A percentile compares a stretch with the other conserved stretches of the same genome.
Evolutionary conservation across 2,113 vertebrate genomes (phyloP).

Genomic region (Amazona vittata): DNA sequence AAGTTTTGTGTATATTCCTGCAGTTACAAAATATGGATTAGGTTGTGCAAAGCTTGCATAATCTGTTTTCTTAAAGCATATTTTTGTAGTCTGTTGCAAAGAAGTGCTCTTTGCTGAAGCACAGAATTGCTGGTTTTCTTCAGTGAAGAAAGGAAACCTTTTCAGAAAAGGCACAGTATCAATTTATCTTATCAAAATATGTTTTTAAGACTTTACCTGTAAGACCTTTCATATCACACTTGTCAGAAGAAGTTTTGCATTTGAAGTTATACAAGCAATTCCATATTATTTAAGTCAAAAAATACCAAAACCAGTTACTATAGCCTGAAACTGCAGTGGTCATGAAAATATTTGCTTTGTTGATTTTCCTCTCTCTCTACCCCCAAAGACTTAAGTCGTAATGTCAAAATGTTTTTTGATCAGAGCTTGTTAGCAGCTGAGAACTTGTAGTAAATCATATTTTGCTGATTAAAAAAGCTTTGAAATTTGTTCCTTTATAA

Average conservation of each 20-base stretch:
- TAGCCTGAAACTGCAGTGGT: background rate
- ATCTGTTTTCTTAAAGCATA: background rate
- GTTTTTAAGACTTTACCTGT: background rate
- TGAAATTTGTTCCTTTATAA: background rate
- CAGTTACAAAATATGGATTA: slow-evolving; percentile 8
- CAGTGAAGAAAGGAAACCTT: background rate
- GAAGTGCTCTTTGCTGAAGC: background rate
- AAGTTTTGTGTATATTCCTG: background rate
- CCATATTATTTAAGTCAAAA: background rate
- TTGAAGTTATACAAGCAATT: background rate
- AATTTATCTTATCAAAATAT: background rate
- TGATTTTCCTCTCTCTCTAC: fast-evolving
- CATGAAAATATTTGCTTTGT: background rate
- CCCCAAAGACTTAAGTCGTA: background rate
- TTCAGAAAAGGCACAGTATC: background rate
- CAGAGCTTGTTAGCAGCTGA: background rate
- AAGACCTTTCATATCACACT: background rate
- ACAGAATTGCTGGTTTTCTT: slow-evolving; percentile 11
- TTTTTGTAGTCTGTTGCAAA: slow-evolving; percentile 8
- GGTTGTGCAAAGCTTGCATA: background rate
- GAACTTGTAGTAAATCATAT: background rate
- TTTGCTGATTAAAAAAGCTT: background rate
- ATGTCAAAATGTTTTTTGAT: background rate
- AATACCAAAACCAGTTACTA: background rate
- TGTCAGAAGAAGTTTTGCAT: background rate